These are phyloP conservation scores for Rhinogobio ventralis DNA, from an alignment of 2,797 vertebrate species.

Conservation along the genomic window DNA sequence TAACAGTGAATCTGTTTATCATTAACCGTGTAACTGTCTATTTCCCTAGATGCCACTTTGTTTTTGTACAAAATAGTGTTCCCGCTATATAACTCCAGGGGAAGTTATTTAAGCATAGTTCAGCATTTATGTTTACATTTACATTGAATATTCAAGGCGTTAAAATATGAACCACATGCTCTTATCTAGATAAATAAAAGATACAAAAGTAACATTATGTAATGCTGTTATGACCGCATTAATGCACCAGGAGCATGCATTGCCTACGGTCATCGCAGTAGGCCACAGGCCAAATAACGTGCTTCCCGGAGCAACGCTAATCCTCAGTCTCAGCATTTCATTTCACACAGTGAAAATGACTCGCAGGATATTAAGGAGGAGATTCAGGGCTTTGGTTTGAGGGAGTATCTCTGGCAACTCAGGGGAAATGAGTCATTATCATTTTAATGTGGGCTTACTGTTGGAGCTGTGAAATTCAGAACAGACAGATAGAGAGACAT, in stretches of 20 bases:
- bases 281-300: neutral
- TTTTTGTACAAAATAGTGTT: neutral
- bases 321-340: slow-evolving; percentile 37
- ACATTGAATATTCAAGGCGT: neutral
- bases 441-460: slow-evolving; percentile 52
- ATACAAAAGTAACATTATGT: neutral
- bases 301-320: slow-evolving; percentile 31
- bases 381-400: slow-evolving; percentile 33
- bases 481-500: slow-evolving; percentile 19
- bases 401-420: slow-evolving; percentile 30
- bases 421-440: slow-evolving; percentile 59
- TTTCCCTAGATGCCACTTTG: neutral
- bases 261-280: neutral
- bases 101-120: neutral
- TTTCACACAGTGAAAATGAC: slow-evolving; percentile 46
- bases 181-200: neutral
- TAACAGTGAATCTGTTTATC: neutral
- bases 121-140: neutral
- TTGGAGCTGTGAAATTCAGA: slow-evolving; percentile 40
- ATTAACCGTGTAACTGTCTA: neutral
- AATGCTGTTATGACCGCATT: neutral
- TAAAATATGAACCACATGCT: neutral
- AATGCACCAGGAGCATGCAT: slow-evolving; percentile 3
- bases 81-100: neutral
- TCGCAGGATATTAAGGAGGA: slow-evolving; percentile 46